Percentiles rank a stretch among this genome's conserved stretches.
Conservation (phyloP, 2,888 invertebrate species). For the Osmoderma eremita region DNA sequence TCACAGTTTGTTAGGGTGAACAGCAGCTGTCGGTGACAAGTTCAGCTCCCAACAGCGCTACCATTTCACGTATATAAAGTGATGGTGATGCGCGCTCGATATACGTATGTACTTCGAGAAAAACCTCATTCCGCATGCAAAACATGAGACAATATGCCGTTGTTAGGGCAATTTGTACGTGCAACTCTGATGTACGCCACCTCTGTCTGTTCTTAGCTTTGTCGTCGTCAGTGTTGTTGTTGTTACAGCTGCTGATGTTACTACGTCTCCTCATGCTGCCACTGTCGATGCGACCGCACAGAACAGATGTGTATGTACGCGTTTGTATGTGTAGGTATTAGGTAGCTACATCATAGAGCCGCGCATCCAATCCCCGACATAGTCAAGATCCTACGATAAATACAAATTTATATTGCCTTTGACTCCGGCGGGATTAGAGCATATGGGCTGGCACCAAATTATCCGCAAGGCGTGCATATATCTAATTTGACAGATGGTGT, state of each 20-base stretch:
- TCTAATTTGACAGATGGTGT: constrained; percentile 11
- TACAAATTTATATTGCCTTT: constrained; percentile 31
- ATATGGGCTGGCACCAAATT: background rate
- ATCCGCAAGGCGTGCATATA: constrained; percentile 1
- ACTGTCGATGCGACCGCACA: background rate
- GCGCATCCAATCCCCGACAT: constrained; percentile 11
- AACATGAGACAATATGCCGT: constrained; percentile 52
- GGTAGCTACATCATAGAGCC: constrained; percentile 15
- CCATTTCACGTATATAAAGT: constrained; percentile 43
- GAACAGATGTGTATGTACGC: background rate
- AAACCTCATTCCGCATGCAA: constrained; percentile 51
- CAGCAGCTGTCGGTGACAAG: constrained; percentile 57
- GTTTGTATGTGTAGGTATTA: constrained; percentile 14
- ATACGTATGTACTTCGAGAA: constrained; percentile 27
- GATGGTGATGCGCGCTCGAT: constrained; percentile 33
- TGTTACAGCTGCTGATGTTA: constrained; percentile 7
- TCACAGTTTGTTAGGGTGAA: constrained; percentile 58
- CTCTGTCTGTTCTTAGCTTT: constrained; percentile 17
- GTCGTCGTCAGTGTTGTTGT: constrained; percentile 29
- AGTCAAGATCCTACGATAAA: constrained; percentile 23
- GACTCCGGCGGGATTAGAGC: constrained; percentile 23
- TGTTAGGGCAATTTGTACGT: constrained; percentile 50
- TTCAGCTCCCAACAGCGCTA: constrained; percentile 55
- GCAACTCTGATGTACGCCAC: constrained; percentile 37
- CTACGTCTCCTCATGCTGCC: background rate